A percentile compares a stretch with the other conserved stretches of the same genome.
phyloP scores from a whole-genome alignment of 2,888 invertebrate species.

The Tiliacea citrago region DNA sequence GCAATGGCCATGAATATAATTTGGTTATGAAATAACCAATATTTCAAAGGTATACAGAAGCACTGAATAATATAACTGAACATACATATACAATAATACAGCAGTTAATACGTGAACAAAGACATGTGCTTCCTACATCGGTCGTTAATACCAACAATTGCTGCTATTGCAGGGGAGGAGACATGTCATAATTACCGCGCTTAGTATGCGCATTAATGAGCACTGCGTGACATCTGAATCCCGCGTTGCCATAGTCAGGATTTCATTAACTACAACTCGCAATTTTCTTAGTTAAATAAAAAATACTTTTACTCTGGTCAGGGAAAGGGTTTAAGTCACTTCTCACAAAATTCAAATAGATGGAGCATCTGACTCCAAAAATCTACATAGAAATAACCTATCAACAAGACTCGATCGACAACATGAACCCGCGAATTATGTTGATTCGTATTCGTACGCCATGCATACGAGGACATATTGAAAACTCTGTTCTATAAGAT shows the following conservation, averaged over 20 bases:
- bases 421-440: slow-evolving; percentile 35
- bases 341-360: slow-evolving; percentile 17
- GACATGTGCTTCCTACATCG: slow-evolving; percentile 10
- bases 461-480: slow-evolving; percentile 57
- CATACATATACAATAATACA: background rate
- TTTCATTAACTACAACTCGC: background rate
- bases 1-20: too few relatives aligned
- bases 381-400: slow-evolving; percentile 55
- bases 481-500: slow-evolving; percentile 60
- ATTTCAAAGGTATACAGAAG: too few relatives aligned
- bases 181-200: slow-evolving; percentile 11
- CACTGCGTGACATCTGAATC: slow-evolving; percentile 17
- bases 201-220: slow-evolving; percentile 22
- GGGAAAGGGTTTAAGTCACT: slow-evolving; percentile 12
- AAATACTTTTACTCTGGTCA: background rate
- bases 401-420: slow-evolving; percentile 30
- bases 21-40: too few relatives aligned
- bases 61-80: background rate
- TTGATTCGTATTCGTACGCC: slow-evolving; percentile 52
- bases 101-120: slow-evolving; percentile 19
- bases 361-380: slow-evolving; percentile 28
- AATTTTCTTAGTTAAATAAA: background rate
- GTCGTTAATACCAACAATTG: slow-evolving; percentile 25
- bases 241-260: background rate
- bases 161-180: slow-evolving; percentile 1